Evolutionary conservation across 2,888 invertebrate species (phyloP).

Genomic region (Embidobia sp.): DNA sequence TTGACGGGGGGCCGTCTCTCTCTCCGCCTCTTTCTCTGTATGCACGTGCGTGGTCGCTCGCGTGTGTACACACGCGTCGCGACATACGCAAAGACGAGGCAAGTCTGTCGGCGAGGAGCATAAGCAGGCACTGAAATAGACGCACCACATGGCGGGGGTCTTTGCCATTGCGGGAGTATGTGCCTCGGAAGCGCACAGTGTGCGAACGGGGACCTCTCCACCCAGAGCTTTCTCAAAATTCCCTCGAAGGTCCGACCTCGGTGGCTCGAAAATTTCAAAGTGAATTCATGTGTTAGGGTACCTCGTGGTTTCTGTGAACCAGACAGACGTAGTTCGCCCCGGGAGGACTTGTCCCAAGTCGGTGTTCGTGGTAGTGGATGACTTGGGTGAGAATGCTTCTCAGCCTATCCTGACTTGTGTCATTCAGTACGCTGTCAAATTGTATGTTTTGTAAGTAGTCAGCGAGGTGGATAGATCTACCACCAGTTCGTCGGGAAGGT

Average conservation of each 20-base stretch:
- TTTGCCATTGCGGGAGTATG: slow-evolving; percentile 71
- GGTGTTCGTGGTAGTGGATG: no score
- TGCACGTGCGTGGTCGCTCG: slow-evolving; percentile 46
- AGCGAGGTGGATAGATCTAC: no score
- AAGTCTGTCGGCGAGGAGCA: slow-evolving; percentile 63
- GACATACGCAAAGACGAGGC: slow-evolving; percentile 57
- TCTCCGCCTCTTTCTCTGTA: slow-evolving; percentile 23
- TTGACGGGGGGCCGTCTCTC: slow-evolving; percentile 15
- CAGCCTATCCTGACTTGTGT: no score
- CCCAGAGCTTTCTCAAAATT: slow-evolving; percentile 47
- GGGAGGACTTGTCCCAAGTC: no score
- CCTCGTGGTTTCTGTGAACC: no score
- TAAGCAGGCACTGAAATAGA: slow-evolving; percentile 77
- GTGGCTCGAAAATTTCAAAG: no score
- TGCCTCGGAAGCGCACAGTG: slow-evolving; percentile 65
- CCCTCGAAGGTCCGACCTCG: background rate
- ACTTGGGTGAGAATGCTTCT: no score
- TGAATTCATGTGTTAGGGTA: no score
- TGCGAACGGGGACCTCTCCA: slow-evolving; percentile 51
- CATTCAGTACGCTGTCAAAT: no score
- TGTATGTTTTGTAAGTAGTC: no score
- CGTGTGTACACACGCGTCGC: slow-evolving; percentile 39
- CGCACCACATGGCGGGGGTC: slow-evolving; percentile 79
- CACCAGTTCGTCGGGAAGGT: no score
- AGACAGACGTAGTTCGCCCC: no score